Evolutionary conservation across 2,113 vertebrate genomes (phyloP).

Genomic region (Boleophthalmus pectinirostris): DNA sequence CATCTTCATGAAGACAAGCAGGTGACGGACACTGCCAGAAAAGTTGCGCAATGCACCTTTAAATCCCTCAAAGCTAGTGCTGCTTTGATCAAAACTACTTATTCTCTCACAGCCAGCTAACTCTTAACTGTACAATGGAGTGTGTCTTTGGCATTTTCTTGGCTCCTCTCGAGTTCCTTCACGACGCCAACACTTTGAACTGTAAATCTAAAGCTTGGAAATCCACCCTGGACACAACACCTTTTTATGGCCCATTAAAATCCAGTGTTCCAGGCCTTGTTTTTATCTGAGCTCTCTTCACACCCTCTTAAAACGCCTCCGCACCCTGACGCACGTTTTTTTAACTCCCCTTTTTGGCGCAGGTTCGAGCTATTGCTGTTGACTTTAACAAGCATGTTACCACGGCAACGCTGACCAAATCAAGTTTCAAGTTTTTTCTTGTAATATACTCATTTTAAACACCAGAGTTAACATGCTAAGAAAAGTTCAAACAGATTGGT

Average conservation of each 20-base stretch:
- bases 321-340: not conserved
- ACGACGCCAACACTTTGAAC: slow-evolving; percentile 19
- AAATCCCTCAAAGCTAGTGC: slow-evolving; percentile 6
- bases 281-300: slow-evolving; percentile 3
- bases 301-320: slow-evolving; percentile 16
- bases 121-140: not conserved
- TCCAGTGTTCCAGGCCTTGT: not conserved
- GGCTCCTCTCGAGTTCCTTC: slow-evolving; percentile 7
- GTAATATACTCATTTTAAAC: too few relatives aligned
- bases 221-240: slow-evolving; percentile 14
- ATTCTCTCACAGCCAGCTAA: not conserved
- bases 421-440: too few relatives aligned
- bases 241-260: slow-evolving; percentile 30
- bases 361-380: slow-evolving; percentile 10
- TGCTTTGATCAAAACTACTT: not conserved
- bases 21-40: too few relatives aligned
- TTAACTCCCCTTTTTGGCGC: slow-evolving; percentile 14
- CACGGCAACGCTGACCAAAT: slow-evolving; percentile 35
- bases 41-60: not conserved
- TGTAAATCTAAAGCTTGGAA: slow-evolving; percentile 20
- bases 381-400: slow-evolving; percentile 1
- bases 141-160: slow-evolving; percentile 17
- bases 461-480: too few relatives aligned
- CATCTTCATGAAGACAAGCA: too few relatives aligned
- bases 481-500: too few relatives aligned